Conservation (phyloP, 2,113 vertebrate genomes). For the Apus apus region DNA sequence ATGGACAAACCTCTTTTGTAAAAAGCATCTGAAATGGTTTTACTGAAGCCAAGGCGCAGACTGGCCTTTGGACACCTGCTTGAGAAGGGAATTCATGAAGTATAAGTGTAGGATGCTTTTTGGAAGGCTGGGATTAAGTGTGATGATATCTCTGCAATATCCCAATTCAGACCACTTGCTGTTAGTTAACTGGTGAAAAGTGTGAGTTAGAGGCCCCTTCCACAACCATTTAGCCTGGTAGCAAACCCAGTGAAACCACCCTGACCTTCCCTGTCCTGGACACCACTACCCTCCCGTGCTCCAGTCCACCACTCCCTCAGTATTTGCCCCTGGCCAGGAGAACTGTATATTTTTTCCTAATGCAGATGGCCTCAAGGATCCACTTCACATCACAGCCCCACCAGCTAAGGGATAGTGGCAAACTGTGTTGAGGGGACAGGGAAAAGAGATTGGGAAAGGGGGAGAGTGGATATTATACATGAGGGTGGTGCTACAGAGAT, state of each 20-base stretch:
- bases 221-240: neutral
- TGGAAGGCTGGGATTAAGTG: neutral
- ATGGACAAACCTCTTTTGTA: neutral
- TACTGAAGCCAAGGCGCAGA: neutral
- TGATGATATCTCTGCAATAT: neutral
- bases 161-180: neutral
- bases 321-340: neutral
- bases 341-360: neutral
- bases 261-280: neutral
- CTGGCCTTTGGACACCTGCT: accelerated
- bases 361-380: neutral
- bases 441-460: neutral
- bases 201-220: neutral
- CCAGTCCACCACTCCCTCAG: neutral
- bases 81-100: neutral
- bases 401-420: neutral
- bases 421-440: too few relatives aligned
- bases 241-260: neutral
- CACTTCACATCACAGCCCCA: neutral
- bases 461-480: neutral
- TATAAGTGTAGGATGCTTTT: neutral
- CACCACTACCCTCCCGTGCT: neutral
- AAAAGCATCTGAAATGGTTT: neutral
- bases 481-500: neutral
- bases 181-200: neutral